Percentiles rank a stretch among this genome's conserved stretches.
Conservation (phyloP, 2,888 invertebrate species). For the Graphium colonna region DNA sequence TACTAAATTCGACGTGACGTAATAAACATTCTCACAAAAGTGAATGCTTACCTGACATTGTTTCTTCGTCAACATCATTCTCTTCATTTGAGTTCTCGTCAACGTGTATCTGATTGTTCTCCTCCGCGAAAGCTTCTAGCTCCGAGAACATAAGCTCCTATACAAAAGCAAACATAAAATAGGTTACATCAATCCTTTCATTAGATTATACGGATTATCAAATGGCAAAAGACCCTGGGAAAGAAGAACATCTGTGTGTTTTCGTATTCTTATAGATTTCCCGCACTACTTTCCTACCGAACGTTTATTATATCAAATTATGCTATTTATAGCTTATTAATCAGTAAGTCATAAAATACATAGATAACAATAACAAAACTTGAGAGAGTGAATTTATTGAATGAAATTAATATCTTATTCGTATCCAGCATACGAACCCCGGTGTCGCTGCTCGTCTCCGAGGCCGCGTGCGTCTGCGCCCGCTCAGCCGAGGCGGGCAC, state of each 20-base stretch:
- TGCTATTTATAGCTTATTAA: no score
- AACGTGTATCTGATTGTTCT: constrained; percentile 74
- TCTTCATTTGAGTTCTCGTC: constrained; percentile 89
- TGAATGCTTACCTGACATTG: constrained; percentile 85
- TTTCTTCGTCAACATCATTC: constrained; percentile 92
- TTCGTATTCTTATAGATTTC: no score
- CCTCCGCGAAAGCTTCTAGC: constrained; percentile 82
- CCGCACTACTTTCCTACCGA: no score
- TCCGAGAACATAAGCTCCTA: constrained; percentile 79
- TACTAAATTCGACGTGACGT: neutral
- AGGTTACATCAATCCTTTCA: neutral
- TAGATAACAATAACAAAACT: no score
- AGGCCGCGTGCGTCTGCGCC: constrained; percentile 42
- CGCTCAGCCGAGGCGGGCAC: constrained; percentile 9
- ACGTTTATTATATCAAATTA: no score
- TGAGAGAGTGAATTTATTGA: no score
- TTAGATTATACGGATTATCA: no score
- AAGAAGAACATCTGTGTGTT: no score
- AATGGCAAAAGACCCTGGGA: no score
- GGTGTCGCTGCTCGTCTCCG: constrained; percentile 69
- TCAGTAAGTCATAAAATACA: neutral
- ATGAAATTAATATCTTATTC: no score
- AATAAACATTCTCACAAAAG: no score
- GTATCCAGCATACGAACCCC: constrained; percentile 60
- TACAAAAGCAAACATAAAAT: constrained; percentile 5